phyloP scores from a whole-genome alignment of 2,797 vertebrate genomes.

The Pseudochromis fuscus region DNA sequence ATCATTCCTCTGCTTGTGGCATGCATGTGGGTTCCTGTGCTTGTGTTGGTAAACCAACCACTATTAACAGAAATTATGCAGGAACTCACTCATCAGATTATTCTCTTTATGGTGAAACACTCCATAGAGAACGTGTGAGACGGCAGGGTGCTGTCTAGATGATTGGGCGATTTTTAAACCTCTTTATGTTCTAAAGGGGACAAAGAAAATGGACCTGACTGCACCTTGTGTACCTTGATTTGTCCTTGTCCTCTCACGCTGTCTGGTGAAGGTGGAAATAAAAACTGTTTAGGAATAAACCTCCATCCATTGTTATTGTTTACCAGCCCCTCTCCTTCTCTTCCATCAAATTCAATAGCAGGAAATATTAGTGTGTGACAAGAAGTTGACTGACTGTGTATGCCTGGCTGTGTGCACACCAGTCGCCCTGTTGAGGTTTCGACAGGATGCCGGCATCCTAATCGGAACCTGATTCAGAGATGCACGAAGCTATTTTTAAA shows the following conservation, averaged over 20 bases:
- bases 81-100: too few relatives aligned
- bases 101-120: too few relatives aligned
- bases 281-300: slow-evolving; percentile 45
- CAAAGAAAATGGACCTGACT: too few relatives aligned
- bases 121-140: too few relatives aligned
- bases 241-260: neutral
- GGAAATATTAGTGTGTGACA: slow-evolving; percentile 65
- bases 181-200: too few relatives aligned
- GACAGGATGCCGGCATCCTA: slow-evolving; percentile 71
- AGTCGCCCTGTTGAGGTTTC: slow-evolving; percentile 60
- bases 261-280: neutral
- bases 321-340: slow-evolving; percentile 34
- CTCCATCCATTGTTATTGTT: slow-evolving; percentile 44
- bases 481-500: slow-evolving; percentile 71
- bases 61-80: too few relatives aligned
- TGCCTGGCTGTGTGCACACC: slow-evolving; percentile 41
- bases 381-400: slow-evolving; percentile 32
- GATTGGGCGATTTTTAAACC: too few relatives aligned
- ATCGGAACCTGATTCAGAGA: slow-evolving; percentile 68
- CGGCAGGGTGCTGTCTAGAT: too few relatives aligned
- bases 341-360: slow-evolving; percentile 66
- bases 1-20: too few relatives aligned
- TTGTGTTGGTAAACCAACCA: too few relatives aligned
- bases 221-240: too few relatives aligned
- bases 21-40: too few relatives aligned